Percentiles rank a stretch among this genome's conserved stretches.
Conservation (phyloP, 1,140 invertebrate species). For the Solenopsis fugax region DNA sequence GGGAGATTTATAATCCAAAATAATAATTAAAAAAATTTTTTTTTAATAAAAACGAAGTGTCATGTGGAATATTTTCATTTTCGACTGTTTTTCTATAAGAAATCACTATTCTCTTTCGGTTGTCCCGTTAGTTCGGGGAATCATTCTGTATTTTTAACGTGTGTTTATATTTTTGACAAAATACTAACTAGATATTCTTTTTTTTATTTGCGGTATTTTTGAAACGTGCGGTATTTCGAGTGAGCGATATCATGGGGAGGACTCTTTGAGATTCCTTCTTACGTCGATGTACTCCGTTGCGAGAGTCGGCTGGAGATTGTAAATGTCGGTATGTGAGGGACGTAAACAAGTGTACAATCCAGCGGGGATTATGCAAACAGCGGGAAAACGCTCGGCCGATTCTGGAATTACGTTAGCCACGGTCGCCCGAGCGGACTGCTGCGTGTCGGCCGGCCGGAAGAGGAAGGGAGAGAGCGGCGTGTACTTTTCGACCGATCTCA, state of each 20-base stretch:
- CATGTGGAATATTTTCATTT: neutral
- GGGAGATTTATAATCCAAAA: neutral
- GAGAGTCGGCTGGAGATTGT: neutral
- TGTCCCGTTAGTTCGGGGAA: neutral
- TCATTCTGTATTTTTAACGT: neutral
- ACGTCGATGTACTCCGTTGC: neutral
- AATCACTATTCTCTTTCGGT: neutral
- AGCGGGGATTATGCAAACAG: conserved; percentile 60
- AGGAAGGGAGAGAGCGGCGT: conserved; percentile 8
- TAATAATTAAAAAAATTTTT: neutral
- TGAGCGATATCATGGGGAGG: neutral
- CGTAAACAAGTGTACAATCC: conserved; percentile 65
- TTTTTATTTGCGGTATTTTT: neutral
- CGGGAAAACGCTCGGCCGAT: conserved; percentile 54
- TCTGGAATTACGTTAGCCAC: conserved; percentile 51
- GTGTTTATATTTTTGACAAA: neutral
- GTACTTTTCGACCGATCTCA: conserved; percentile 55
- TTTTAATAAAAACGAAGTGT: neutral
- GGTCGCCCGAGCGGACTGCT: conserved; percentile 1
- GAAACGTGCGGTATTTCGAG: neutral
- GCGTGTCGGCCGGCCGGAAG: conserved; percentile 51
- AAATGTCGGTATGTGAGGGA: conserved; percentile 11
- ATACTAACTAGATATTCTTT: neutral
- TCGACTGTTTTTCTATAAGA: neutral
- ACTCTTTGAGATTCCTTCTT: neutral